Evolutionary conservation across 2,113 vertebrate genomes (phyloP), one percentile per base, ranked within the genome.

Genomic region (Spea bombifrons): DNA sequence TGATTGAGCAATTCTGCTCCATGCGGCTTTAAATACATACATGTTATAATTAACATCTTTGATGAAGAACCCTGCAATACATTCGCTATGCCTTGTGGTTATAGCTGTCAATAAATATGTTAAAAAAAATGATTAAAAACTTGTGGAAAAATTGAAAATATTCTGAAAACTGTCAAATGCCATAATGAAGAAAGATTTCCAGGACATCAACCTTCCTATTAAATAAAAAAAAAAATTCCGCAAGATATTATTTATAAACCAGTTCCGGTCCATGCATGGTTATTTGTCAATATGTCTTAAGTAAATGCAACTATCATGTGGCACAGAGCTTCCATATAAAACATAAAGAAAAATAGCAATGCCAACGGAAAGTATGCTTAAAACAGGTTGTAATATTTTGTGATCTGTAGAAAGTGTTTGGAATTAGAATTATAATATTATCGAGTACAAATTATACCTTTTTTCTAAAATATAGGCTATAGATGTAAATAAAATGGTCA

Each of bases 11-110:
- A 70, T 44, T 8, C 48, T 49, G 67, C 16, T 30, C 47, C 30
- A 53, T 63, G 15, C 45, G 5, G 53, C 47, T 63, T 49, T 77
- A 77, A 77, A 63, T 63, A 70, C 67, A 77, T 70, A 66, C 75
- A 70, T 77, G 75, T 77, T 50, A 70, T 77, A 77, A 77, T 77
- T 77, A 77, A 77, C 63, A 75, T 75, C 55, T 77, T 13, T 63
- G 13, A 70, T 50, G 47, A 30, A 63, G 47, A 43, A 48, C 15
- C 67, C 9, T 9, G 52, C 44, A 30, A 48, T 68, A 66, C 74
- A 76, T 76, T 67, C 63, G 66, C 64, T 75, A 61, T 59, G 52
- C 66, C 75, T 69, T 43, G 75, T 70, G 66, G 67, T 30, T 17
- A 64, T 64, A 48, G 49, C 53, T 70, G 75, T 77, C 75, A 77